Evolutionary conservation across 2,888 invertebrate genomes (phyloP), one percentile per base, ranked within the genome.

Genomic region (Sminthurides aquaticus): DNA sequence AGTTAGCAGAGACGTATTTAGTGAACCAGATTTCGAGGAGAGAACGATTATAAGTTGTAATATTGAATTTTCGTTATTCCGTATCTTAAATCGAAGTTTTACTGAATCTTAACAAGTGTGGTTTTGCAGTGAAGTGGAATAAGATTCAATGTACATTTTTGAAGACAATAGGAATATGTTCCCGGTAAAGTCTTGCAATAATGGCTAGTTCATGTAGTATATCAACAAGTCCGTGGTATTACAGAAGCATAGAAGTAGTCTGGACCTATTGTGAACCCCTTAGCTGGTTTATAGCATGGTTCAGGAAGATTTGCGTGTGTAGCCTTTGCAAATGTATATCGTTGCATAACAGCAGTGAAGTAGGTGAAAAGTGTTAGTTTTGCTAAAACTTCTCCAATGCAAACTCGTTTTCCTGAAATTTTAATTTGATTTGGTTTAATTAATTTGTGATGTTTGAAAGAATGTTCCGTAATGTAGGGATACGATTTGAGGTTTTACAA

Each of bases 381-480:
- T 11, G 71, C 70, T 11, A 72, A 49, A 26, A 58, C 54, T 60
- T 72, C 72, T 24, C 72, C 72, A 28, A 72, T 72, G 57, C 72
- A 72, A 1, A 71, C 68, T 52, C 72, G 27, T 60, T 71, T 69
- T 2, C 68, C 68, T 67, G 27, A 25, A n/a, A 54, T 54, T 20
- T 15, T 8, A 15, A 22, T 8, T n/a, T n/a, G n/a, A n/a, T n/a
- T n/a, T n/a, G n/a, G n/a, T n/a, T n/a, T n/a, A n/a, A n/a, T n/a
- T n/a, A n/a, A n/a, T n/a, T n/a, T n/a, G n/a, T n/a, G n/a, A n/a
- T n/a, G n/a, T n/a, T n/a, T n/a, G n/a, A n/a, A n/a, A n/a, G n/a
- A n/a, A n/a, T n/a, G n/a, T n/a, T n/a, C n/a, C n/a, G n/a, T n/a
- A n/a, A n/a, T n/a, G n/a, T n/a, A n/a, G n/a, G n/a, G n/a, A n/a